Percentiles rank a stretch among this genome's conserved stretches.
phyloP scores from a whole-genome alignment of 2,113 vertebrate species.

The Scomber scombrus region DNA sequence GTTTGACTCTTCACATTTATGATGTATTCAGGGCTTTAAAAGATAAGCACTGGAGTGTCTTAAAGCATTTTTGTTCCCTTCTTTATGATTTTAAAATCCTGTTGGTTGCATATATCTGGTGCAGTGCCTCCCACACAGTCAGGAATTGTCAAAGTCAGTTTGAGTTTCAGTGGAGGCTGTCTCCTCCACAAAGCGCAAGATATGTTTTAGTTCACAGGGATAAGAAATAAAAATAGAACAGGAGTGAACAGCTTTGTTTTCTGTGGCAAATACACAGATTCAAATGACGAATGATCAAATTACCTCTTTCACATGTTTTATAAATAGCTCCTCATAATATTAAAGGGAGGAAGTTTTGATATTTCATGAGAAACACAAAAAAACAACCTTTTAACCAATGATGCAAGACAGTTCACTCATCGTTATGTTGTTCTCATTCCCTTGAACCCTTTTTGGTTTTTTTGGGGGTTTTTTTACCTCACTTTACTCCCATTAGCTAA shows the following conservation, averaged over 20 bases:
- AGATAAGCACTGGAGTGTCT: conserved; percentile 16
- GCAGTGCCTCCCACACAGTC: conserved; percentile 34
- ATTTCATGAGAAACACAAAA: no score
- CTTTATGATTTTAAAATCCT: conserved; percentile 38
- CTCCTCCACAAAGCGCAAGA: conserved; percentile 7
- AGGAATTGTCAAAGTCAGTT: conserved; percentile 52
- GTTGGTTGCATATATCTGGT: conserved; percentile 16
- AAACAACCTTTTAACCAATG: background rate
- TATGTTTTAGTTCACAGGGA: conserved; percentile 17
- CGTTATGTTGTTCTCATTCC: background rate
- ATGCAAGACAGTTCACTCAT: background rate
- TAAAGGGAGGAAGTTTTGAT: background rate
- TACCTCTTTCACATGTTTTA: background rate
- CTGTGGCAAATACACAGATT: background rate
- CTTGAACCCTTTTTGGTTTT: background rate
- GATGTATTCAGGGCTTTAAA: conserved; percentile 17
- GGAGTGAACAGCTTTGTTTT: background rate
- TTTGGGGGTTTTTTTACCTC: no score
- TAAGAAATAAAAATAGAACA: conserved; percentile 13
- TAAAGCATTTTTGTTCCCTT: background rate
- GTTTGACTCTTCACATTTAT: conserved; percentile 24
- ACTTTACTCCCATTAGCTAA: conserved; percentile 29
- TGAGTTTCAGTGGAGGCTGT: conserved; percentile 32
- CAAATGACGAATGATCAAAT: background rate
- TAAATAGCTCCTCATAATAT: background rate